Conservation (phyloP, 2,888 invertebrate genomes). For the Hypsopygia costalis region DNA sequence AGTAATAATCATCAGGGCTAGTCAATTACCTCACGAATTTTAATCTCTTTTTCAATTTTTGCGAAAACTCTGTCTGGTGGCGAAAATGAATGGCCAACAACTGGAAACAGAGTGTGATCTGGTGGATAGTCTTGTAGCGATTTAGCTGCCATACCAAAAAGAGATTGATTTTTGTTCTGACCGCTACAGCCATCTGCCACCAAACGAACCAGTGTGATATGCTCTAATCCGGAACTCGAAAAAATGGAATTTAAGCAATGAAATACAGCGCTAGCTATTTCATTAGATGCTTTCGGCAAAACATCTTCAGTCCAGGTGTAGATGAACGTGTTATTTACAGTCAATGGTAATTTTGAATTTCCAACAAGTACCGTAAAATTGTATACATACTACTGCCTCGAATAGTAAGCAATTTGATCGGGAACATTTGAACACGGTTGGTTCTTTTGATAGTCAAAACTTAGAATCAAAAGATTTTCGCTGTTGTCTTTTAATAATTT, state of each 20-base stretch:
- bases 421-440: slow-evolving; percentile 5
- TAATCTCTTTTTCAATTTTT: slow-evolving; percentile 17
- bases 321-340: not conserved
- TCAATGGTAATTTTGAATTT: slow-evolving; percentile 4
- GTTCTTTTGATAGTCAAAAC: slow-evolving; percentile 37
- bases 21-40: slow-evolving; percentile 13
- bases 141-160: slow-evolving; percentile 14
- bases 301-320: slow-evolving; percentile 4
- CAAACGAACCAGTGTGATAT: slow-evolving; percentile 17
- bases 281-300: not conserved
- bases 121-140: slow-evolving; percentile 9
- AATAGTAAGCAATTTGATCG: slow-evolving; percentile 8
- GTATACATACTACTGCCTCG: slow-evolving; percentile 6
- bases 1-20: too few relatives aligned
- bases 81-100: slow-evolving; percentile 15
- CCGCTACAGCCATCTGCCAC: slow-evolving; percentile 19
- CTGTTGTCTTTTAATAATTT: slow-evolving; percentile 4
- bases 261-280: not conserved
- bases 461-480: slow-evolving; percentile 14
- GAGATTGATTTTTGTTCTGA: slow-evolving; percentile 19
- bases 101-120: not conserved
- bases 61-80: slow-evolving; percentile 16
- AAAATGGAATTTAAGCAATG: slow-evolving; percentile 2
- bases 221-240: slow-evolving; percentile 18
- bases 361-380: slow-evolving; percentile 7